phyloP scores from a whole-genome alignment of 2,797 vertebrate species.

The Heterohyrax brucei region DNA sequence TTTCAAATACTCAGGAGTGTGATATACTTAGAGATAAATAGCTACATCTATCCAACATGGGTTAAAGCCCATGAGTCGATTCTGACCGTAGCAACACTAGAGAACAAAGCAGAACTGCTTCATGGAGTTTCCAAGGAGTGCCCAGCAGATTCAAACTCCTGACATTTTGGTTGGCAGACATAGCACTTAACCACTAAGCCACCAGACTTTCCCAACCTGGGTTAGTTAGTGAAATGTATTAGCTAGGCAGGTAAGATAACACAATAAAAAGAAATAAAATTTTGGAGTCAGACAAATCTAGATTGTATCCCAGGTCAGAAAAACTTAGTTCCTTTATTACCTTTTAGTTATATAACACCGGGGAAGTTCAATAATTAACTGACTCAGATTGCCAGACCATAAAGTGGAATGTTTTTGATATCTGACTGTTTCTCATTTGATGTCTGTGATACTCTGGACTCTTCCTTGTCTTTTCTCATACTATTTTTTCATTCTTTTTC shows the following conservation, averaged over 20 bases:
- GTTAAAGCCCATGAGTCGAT: too few species aligned
- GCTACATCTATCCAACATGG: neutral
- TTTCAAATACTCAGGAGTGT: neutral
- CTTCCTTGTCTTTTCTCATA: neutral
- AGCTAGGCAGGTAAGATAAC: neutral
- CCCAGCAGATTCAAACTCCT: too few species aligned
- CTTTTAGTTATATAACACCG: neutral
- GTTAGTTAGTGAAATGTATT: slow-evolving; percentile 33
- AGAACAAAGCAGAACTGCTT: too few species aligned
- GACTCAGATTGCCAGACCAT: neutral
- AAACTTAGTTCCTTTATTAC: neutral
- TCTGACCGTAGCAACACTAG: too few species aligned
- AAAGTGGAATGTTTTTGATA: neutral
- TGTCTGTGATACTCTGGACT: neutral
- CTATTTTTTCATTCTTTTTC: slow-evolving; percentile 21
- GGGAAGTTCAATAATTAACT: neutral
- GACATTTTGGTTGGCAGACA: too few species aligned
- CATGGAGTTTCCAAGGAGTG: too few species aligned
- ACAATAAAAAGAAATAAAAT: neutral
- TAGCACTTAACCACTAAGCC: too few species aligned
- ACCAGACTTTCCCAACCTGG: neutral
- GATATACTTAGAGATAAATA: neutral
- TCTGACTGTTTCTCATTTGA: neutral
- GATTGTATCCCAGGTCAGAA: neutral
- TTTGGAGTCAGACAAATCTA: neutral